Evolutionary conservation across 2,797 vertebrate species (phyloP).

Genomic region (Mus spretus): DNA sequence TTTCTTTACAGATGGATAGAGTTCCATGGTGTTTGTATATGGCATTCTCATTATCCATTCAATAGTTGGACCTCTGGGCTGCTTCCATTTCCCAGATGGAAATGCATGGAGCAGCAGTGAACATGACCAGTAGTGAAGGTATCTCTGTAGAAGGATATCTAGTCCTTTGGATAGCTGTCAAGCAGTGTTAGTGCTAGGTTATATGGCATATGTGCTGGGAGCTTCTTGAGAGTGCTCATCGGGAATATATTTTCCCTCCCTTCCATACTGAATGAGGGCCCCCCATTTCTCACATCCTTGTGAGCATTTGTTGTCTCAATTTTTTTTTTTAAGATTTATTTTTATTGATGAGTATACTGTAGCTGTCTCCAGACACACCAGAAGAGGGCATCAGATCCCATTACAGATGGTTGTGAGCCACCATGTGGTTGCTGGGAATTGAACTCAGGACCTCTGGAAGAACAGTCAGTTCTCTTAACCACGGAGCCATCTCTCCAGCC

Average conservation of each 20-base stretch:
- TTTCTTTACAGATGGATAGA: neutral
- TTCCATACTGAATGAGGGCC: neutral
- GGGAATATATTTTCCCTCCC: neutral
- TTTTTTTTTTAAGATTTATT: too few relatives aligned
- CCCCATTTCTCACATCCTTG: neutral
- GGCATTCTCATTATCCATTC: neutral
- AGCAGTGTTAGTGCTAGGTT: neutral
- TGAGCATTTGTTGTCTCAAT: neutral
- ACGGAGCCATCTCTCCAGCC: too few relatives aligned
- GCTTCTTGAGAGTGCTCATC: neutral
- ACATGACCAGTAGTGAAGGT: neutral
- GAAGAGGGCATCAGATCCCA: too few relatives aligned
- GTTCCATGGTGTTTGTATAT: neutral
- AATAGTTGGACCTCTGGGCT: neutral
- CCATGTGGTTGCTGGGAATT: too few relatives aligned
- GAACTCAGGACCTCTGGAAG: too few relatives aligned
- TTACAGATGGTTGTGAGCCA: too few relatives aligned
- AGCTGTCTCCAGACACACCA: too few relatives aligned
- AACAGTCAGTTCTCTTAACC: too few relatives aligned
- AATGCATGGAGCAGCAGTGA: neutral
- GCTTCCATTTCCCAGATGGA: constrained; percentile 20
- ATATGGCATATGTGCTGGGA: neutral
- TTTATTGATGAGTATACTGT: too few relatives aligned
- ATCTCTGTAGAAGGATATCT: neutral
- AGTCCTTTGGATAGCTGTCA: neutral